Base-by-base conservation (phyloP, 2,797 vertebrate species). In the Iguana delicatissima region DNA sequence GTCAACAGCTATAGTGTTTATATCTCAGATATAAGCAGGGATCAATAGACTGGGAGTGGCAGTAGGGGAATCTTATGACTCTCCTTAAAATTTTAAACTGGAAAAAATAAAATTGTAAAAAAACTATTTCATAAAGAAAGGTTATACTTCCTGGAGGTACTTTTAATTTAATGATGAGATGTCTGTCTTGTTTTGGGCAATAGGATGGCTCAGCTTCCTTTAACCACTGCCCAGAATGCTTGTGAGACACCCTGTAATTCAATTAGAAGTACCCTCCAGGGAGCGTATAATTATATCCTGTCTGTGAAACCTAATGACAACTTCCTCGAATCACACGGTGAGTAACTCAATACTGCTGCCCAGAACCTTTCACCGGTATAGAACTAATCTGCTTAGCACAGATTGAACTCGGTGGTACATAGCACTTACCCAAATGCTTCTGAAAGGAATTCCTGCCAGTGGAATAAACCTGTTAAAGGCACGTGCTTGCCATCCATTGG, bases 231-330 rank as follows among this genome's bases (percentile, higher is more conserved):
- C 94, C 96, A 93, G 95, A 95, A 96, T 95, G 92, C 95, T 95
- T 96, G 95, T 93, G 95, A 97, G 96, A 96, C 94, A 96, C 95
- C 95, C 94, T 96, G 90, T 96, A 95, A 97, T 97, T 97, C 94
- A 97, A 95, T 97, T 97, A 97, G 95, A 96, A 94, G 89, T 96
- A 94, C 94, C 94, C 96, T 96, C 95, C 80, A 91, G 96, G 96
- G 95, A 97, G 90, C 90, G 52, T 96, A 95, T 97, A 96, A 97
- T 98, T 97, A 95, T 95, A 95, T 96, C 95, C 90, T 97, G 92
- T 96, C 94, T 95, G 87, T 94, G 95, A 95, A 96, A 96, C 90
- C 87, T 97, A 97, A 96, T 96, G 97, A 97, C 96, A 97, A 90
- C 89, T 94, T 95, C 95, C 93, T 94, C 22, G 1, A 94, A 94